Evolutionary conservation across 2,113 vertebrate genomes (phyloP), one percentile per base, ranked within the genome.

Genomic region (Heloderma charlesbogerti): DNA sequence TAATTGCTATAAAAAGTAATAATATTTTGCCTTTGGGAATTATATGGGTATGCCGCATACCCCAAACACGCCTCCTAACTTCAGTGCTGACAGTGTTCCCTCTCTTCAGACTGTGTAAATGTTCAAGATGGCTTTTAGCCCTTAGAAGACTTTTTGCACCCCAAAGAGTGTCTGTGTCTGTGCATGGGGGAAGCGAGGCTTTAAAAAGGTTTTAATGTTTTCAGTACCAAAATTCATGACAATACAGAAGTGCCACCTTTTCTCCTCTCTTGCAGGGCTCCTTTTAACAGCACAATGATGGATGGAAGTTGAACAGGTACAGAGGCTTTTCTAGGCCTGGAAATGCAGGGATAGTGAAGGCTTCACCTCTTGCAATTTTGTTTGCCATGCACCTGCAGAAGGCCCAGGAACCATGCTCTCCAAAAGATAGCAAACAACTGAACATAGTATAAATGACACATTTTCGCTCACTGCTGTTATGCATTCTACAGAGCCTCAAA

Each of bases 121-220:
- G 60, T 79, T 37, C 51, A 81, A 63, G 67, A 87, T 71, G 78
- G 48, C 90, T n/a, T 87, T 87, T 87, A 91, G 78, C 69, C 85
- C 74, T 75, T 82, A 60, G 25, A 91, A 82, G 78, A 66, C 90
- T 90, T 88, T 72, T 69, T 81, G 34, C 51, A 74, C 69, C 43
- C 48, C 45, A 45, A 80, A 78, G 75, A 63, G 75, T 69, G 66
- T 86, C 79, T 86, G 48, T 67, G 57, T 86, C 84, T 43, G 37
- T 81, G 29, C 77, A 27, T 29, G 31, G 48, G 37, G 57, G 51
- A 74, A 75, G 20, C 27, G 15, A 79, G 48, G 63, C n/a, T 80
- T 79, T 40, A 78, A 40, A 66, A 48, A 77, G 13, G 16, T 63
- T 40, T 45, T 66, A 60, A 60, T 43, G 18, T n/a, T 86, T 69